These are phyloP conservation scores for Felis chaus DNA, from an alignment of 2,113 vertebrate species.

Conservation along the genomic window DNA sequence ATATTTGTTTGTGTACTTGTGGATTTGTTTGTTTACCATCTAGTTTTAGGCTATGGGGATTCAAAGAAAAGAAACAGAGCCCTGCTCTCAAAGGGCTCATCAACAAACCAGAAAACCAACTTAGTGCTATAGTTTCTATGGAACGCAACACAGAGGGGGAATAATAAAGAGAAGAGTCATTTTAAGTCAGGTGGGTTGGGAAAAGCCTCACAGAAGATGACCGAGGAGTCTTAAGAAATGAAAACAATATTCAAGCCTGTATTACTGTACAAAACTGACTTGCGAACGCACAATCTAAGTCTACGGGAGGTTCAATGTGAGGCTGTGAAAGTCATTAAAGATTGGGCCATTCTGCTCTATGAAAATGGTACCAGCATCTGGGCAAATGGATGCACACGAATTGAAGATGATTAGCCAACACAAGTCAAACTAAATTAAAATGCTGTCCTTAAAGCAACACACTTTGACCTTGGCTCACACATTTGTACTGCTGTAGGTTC, in stretches of 20 bases:
- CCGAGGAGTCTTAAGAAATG: background rate
- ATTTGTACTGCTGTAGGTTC: background rate
- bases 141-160: background rate
- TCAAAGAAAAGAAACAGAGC: background rate
- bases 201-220: background rate
- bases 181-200: background rate
- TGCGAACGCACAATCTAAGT: background rate
- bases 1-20: background rate
- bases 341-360: background rate
- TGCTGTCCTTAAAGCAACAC: background rate
- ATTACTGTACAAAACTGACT: background rate
- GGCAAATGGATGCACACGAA: background rate
- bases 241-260: background rate
- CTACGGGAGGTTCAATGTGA: background rate
- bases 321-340: background rate
- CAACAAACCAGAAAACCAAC: background rate
- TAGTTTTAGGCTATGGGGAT: background rate
- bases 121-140: background rate
- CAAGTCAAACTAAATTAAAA: constrained; percentile 37
- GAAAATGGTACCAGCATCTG: background rate
- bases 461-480: constrained; percentile 1
- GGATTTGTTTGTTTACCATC: background rate
- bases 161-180: background rate
- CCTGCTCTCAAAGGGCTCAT: background rate
- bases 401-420: background rate